These are phyloP conservation scores for Notodonta ziczac DNA, from an alignment of 2,888 invertebrate genomes.

Conservation along the genomic window DNA sequence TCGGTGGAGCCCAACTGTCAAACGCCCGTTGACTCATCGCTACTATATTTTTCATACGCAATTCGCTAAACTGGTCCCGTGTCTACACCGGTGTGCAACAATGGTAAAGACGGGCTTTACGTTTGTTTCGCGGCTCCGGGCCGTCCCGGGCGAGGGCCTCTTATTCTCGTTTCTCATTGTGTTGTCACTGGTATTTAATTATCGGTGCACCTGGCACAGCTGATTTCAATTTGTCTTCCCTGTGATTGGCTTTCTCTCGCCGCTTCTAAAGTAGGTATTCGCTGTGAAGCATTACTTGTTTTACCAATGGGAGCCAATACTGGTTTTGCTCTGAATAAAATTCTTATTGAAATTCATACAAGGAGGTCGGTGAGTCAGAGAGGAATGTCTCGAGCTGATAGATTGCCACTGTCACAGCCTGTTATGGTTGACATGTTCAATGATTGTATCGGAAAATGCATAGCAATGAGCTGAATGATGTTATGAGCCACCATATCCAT, in stretches of 20 bases:
- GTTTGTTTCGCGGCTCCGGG: slow-evolving; percentile 14
- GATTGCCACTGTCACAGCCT: slow-evolving; percentile 24
- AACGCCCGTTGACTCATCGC: slow-evolving; percentile 80
- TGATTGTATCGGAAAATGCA: slow-evolving; percentile 26
- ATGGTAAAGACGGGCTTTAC: slow-evolving; percentile 36
- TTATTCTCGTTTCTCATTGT: slow-evolving; percentile 27
- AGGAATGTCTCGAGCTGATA: slow-evolving; percentile 37
- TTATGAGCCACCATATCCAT: slow-evolving; percentile 18
- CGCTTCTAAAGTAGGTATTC: slow-evolving; percentile 17
- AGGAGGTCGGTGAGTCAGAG: slow-evolving; percentile 35
- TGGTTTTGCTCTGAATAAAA: slow-evolving; percentile 19
- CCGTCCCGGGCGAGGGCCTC: slow-evolving; percentile 13
- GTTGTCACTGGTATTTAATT: slow-evolving; percentile 42
- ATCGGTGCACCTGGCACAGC: slow-evolving; percentile 42
- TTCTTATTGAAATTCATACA: slow-evolving; percentile 44
- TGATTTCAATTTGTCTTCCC: slow-evolving; percentile 38
- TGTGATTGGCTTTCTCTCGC: slow-evolving; percentile 26
- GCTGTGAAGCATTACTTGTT: slow-evolving; percentile 41
- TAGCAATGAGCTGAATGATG: slow-evolving; percentile 24
- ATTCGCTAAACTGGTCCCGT: slow-evolving; percentile 57
- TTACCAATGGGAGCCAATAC: slow-evolving; percentile 6
- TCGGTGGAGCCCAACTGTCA: slow-evolving; percentile 78
- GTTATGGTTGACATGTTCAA: slow-evolving; percentile 31
- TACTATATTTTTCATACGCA: slow-evolving; percentile 70
- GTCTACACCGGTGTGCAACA: slow-evolving; percentile 35